These are phyloP conservation scores for Polypterus bichir DNA, from an alignment of 2,113 vertebrate genomes.

Conservation along the genomic window DNA sequence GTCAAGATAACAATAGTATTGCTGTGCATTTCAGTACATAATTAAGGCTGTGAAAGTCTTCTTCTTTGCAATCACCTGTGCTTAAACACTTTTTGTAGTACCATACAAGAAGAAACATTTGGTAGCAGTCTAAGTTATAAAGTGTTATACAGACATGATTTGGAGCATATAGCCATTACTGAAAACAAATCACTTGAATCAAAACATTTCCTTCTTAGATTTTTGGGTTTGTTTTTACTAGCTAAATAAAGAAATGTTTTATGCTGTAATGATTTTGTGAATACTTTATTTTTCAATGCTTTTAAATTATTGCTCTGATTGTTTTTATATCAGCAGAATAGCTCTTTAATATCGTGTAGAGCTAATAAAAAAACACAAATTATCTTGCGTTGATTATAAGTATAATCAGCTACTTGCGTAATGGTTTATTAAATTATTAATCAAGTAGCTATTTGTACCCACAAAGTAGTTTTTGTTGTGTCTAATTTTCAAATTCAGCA, in stretches of 20 bases:
- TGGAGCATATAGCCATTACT: too few species aligned
- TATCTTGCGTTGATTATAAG: constrained; percentile 20
- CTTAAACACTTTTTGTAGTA: too few species aligned
- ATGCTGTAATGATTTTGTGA: not conserved
- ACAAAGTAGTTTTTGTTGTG: constrained; percentile 18
- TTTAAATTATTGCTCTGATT: constrained; percentile 1
- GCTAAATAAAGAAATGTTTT: not conserved
- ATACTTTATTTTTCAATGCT: not conserved
- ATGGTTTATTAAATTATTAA: constrained; percentile 31
- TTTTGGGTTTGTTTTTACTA: too few species aligned
- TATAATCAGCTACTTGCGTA: constrained; percentile 27
- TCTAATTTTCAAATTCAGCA: constrained; percentile 14
- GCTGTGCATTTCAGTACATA: too few species aligned
- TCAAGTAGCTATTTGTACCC: constrained; percentile 16
- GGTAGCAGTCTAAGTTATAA: too few species aligned
- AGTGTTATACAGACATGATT: too few species aligned
- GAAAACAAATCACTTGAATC: too few species aligned
- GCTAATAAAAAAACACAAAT: constrained; percentile 22
- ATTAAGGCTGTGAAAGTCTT: too few species aligned
- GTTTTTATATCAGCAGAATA: constrained; percentile 4
- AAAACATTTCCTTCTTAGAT: too few species aligned
- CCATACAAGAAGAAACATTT: too few species aligned
- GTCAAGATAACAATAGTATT: too few species aligned
- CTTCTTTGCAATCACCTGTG: too few species aligned
- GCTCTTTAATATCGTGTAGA: constrained; percentile 5